Base-by-base conservation (phyloP, 2,797 vertebrate species). In the Pempheris klunzingeri region DNA sequence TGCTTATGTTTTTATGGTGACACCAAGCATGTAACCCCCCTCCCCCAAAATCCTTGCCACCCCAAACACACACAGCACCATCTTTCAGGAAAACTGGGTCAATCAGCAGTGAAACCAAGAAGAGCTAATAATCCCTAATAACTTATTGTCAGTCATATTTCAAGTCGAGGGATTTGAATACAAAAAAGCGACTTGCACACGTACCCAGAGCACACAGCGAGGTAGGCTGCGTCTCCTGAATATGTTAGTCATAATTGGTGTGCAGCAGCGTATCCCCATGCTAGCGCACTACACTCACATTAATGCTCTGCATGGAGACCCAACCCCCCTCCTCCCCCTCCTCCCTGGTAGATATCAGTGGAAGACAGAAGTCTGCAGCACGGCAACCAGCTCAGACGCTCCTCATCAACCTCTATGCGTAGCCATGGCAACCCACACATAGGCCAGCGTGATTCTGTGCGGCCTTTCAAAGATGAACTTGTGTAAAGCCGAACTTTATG, bases 381-480 rank as follows among this genome's bases (percentile, higher is more conserved):
- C 69, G 28, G 77, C 87, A 80, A 68, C 81, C 65, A 28, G 71
- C 79, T 82, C 75, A 74, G 72, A 83, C 49, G 72, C 88, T 89
- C 80, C 65, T 82, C 74, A 77, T 78, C 85, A 78, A 78, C 74
- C 79, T 88, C 82, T 20, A 39, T 70, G 77, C 39, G 93, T 93
- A 85, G 85, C 91, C 90, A 94, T 94, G 90, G 90, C 84, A 93
- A 93, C 92, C 72, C 77, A 74, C 86, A 81, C 88, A 76, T 58
- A 77, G 80, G 62, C 85, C 71, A 34, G 80, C 83, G 20, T 55
- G 78, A 80, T 81, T 80, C 53, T 75, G 65, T 65, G 78, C 85
- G 88, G 86, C 91, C 88, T 90, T 90, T 89, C 55, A 69, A 82
- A 74, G 63, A 55, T 39, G 11, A 77, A 75, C 77, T 62, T 4